phyloP scores from a whole-genome alignment of 2,113 vertebrate genomes.

The Anhinga anhinga region DNA sequence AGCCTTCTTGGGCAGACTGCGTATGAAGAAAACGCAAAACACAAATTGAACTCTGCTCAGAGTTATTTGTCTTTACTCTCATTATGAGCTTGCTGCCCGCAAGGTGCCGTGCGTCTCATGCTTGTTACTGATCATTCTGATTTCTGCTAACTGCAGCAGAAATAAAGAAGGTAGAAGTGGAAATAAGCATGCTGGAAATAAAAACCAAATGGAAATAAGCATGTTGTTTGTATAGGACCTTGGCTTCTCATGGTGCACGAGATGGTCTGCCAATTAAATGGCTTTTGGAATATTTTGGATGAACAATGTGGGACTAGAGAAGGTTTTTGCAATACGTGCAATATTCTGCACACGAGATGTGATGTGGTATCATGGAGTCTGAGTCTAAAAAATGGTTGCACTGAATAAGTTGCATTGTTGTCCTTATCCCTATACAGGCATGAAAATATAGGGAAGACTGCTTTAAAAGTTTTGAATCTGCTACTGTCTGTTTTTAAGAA shows the following conservation, averaged over 20 bases:
- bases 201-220: background rate
- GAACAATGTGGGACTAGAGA: background rate
- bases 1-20: rapidly evolving
- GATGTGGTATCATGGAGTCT: background rate
- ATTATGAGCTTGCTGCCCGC: background rate
- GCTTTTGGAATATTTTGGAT: background rate
- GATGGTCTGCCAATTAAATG: background rate
- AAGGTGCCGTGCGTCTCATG: background rate
- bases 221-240: background rate
- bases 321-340: background rate
- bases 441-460: background rate
- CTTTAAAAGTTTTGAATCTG: background rate
- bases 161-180: background rate
- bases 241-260: background rate
- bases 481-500: background rate
- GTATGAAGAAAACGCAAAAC: background rate
- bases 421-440: background rate
- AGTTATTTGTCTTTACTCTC: background rate
- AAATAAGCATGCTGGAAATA: background rate
- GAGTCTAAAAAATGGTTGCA: background rate
- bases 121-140: background rate
- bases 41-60: background rate
- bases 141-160: background rate
- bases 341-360: background rate
- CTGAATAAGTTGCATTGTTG: background rate